Percentiles rank a stretch among this genome's conserved stretches.
Evolutionary conservation across 1,140 invertebrate species (phyloP).

Genomic region (Trichonephila clavipes): DNA sequence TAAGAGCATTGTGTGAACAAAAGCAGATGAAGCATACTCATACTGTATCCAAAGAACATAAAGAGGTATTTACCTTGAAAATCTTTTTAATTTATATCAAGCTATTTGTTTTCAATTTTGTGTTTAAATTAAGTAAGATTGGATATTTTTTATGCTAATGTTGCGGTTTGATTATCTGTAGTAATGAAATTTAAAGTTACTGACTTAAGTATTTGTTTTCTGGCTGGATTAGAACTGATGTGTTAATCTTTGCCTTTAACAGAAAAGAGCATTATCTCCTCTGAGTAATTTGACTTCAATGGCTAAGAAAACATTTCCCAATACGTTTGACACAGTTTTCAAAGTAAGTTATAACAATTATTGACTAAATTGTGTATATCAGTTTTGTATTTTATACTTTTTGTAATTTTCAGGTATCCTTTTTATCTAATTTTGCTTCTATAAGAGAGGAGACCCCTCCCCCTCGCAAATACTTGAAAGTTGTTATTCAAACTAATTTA

Average conservation of each 20-base stretch:
- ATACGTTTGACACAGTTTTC: slow-evolving; percentile 81
- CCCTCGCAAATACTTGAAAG: too few species aligned
- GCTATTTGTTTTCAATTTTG: background rate
- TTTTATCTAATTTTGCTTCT: too few species aligned
- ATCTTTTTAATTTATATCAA: background rate
- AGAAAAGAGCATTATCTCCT: slow-evolving; percentile 68
- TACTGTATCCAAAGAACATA: slow-evolving; percentile 72
- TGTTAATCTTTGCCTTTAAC: slow-evolving; percentile 2
- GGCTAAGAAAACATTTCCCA: slow-evolving; percentile 82
- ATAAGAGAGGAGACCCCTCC: too few species aligned
- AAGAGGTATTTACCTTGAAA: slow-evolving; percentile 58
- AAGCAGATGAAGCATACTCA: slow-evolving; percentile 94
- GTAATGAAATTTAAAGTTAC: background rate
- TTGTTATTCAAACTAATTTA: too few species aligned
- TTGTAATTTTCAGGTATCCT: too few species aligned
- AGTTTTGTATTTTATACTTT: too few species aligned
- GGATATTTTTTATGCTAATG: background rate
- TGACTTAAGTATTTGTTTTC: too few species aligned
- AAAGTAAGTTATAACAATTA: slow-evolving; percentile 78
- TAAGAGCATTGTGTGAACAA: slow-evolving; percentile 92
- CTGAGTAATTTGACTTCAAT: slow-evolving; percentile 70
- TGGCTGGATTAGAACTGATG: background rate
- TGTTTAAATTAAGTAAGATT: background rate
- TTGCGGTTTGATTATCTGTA: background rate
- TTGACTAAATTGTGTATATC: too few species aligned